Conservation (phyloP, 2,113 vertebrate species). For the Indicator indicator region DNA sequence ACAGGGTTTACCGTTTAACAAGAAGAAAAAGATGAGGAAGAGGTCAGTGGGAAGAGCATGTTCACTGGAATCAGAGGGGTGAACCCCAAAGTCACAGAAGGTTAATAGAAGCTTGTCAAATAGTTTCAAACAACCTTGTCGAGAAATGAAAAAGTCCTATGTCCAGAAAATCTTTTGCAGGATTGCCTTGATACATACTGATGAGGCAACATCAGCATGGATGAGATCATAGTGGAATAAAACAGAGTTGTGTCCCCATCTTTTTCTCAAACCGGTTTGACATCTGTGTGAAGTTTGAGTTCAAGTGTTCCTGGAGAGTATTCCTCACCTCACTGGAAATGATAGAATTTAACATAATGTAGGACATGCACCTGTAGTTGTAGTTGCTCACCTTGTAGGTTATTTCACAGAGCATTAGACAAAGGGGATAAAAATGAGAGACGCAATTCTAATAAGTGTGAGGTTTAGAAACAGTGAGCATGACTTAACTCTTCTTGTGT, state of each 20-base stretch:
- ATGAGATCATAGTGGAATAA: not conserved
- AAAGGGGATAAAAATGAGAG: not conserved
- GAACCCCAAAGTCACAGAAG: not conserved
- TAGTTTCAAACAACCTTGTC: not conserved
- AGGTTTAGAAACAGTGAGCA: not conserved
- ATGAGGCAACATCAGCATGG: not conserved
- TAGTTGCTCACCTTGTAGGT: not conserved
- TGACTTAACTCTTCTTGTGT: not conserved
- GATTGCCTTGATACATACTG: not conserved
- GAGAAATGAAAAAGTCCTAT: not conserved
- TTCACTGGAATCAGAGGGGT: not conserved
- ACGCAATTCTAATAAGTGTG: not conserved
- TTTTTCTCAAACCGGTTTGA: not conserved
- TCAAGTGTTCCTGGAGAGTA: not conserved
- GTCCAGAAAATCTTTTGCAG: not conserved
- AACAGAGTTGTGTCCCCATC: not conserved
- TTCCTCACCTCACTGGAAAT: not conserved
- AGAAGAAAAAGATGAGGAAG: not conserved
- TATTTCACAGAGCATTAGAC: not conserved
- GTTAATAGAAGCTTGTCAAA: not conserved
- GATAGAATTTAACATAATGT: fast-evolving
- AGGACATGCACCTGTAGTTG: not conserved
- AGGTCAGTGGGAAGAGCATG: not conserved
- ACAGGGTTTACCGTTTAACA: not conserved
- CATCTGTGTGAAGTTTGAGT: not conserved